phyloP scores from a whole-genome alignment of 2,888 invertebrate genomes.

The Tenthredo scrophulariae region DNA sequence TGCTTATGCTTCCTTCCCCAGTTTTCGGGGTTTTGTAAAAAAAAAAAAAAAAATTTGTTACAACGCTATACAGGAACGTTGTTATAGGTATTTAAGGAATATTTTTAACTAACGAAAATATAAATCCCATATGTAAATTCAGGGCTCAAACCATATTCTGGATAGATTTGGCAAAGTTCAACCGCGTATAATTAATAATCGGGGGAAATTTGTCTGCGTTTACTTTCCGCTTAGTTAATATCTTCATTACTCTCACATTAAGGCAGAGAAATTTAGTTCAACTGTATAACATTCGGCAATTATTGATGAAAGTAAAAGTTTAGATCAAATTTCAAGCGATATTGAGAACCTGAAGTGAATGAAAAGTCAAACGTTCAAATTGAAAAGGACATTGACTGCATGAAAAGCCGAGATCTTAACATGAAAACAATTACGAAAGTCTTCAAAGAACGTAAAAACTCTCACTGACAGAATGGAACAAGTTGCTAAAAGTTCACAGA shows the following conservation, averaged over 20 bases:
- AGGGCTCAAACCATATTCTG: not conserved
- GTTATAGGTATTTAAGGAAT: not conserved
- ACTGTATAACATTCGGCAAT: not conserved
- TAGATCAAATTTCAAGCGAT: not conserved
- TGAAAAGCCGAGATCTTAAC: not conserved
- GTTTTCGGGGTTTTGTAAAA: not conserved
- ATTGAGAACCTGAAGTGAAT: not conserved
- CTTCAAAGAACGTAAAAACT: not conserved
- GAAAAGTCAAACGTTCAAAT: not conserved
- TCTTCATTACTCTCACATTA: not conserved
- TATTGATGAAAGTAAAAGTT: not conserved
- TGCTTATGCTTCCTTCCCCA: not conserved
- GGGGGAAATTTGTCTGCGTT: not conserved
- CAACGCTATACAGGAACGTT: not conserved
- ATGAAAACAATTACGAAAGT: not conserved
- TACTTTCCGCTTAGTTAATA: not conserved
- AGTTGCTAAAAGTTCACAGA: not conserved
- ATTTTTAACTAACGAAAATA: not conserved
- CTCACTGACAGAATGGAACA: not conserved
- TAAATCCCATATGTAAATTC: not conserved
- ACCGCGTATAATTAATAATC: too few species aligned
- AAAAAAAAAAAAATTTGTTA: not conserved
- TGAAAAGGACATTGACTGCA: not conserved
- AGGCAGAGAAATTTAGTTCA: not conserved
- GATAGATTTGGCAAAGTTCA: not conserved